phyloP scores from a whole-genome alignment of 2,113 vertebrate genomes.

The Fregata magnificens region DNA sequence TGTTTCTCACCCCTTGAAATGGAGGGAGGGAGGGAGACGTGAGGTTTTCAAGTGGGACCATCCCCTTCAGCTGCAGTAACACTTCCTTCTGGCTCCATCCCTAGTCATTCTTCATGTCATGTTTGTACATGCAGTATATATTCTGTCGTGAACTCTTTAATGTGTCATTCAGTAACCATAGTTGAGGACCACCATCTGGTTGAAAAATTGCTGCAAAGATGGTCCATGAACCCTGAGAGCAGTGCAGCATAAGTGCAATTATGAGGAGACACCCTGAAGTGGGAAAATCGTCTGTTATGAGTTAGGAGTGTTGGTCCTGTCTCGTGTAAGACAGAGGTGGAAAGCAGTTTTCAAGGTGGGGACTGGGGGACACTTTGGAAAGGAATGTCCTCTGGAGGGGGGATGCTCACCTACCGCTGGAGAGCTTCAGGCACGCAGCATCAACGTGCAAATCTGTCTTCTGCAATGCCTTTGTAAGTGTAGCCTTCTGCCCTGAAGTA shows the following conservation, averaged over 20 bases:
- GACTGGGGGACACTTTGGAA: not conserved
- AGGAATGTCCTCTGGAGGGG: not conserved
- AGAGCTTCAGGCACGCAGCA: not conserved
- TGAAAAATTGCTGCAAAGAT: not conserved
- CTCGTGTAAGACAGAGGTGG: not conserved
- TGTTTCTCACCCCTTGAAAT: not conserved
- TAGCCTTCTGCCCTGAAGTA: not conserved
- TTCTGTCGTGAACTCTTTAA: not conserved
- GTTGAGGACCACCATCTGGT: not conserved
- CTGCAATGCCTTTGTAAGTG: not conserved
- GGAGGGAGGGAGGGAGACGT: not conserved
- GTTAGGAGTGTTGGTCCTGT: not conserved
- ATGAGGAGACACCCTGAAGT: fast-evolving
- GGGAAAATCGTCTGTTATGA: not conserved
- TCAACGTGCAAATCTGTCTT: not conserved
- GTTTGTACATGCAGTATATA: not conserved
- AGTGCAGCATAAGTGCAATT: not conserved
- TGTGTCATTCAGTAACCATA: not conserved
- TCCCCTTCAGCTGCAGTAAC: not conserved
- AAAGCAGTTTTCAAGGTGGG: not conserved
- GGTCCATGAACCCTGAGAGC: not conserved
- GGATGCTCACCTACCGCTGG: not conserved
- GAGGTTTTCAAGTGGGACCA: not conserved
- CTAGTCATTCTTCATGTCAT: not conserved
- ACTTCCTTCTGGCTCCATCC: not conserved